Percentiles rank a stretch among this genome's conserved stretches.
phyloP scores from a whole-genome alignment of 2,113 vertebrate genomes.

The Phalacrocorax aristotelis region DNA sequence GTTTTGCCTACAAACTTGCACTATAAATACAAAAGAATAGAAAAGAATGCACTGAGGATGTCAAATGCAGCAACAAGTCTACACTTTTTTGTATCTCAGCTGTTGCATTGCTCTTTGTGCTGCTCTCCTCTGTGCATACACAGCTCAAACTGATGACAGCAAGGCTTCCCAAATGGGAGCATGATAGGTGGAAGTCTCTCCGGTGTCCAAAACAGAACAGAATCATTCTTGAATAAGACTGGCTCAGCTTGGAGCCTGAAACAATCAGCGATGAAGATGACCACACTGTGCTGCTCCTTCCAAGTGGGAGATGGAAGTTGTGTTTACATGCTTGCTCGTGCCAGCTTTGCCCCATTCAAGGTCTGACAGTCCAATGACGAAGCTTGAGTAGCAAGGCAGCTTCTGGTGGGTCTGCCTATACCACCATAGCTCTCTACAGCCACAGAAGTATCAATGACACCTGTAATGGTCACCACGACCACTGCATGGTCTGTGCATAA shows the following conservation, averaged over 20 bases:
- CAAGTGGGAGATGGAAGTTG: background rate
- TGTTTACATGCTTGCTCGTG: background rate
- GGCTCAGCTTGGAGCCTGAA: background rate
- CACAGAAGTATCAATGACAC: background rate
- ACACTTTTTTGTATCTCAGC: background rate
- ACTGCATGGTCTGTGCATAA: background rate
- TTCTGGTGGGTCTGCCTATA: background rate
- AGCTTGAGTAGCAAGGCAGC: background rate
- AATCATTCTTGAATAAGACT: background rate
- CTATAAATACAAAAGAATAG: background rate
- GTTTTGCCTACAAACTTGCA: background rate
- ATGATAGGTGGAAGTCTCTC: background rate
- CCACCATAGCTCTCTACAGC: background rate
- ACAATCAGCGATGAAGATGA: background rate
- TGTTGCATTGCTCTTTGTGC: background rate
- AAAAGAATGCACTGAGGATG: background rate
- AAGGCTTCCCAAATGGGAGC: background rate
- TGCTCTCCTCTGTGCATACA: background rate
- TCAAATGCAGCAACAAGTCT: background rate
- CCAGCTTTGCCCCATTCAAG: background rate
- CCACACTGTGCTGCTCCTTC: background rate
- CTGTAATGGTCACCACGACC: accelerated
- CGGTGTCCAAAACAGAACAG: background rate
- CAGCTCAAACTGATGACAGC: background rate
- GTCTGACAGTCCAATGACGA: background rate